Conservation (phyloP, 2,113 vertebrate genomes). For the Tylochromis polylepis region DNA sequence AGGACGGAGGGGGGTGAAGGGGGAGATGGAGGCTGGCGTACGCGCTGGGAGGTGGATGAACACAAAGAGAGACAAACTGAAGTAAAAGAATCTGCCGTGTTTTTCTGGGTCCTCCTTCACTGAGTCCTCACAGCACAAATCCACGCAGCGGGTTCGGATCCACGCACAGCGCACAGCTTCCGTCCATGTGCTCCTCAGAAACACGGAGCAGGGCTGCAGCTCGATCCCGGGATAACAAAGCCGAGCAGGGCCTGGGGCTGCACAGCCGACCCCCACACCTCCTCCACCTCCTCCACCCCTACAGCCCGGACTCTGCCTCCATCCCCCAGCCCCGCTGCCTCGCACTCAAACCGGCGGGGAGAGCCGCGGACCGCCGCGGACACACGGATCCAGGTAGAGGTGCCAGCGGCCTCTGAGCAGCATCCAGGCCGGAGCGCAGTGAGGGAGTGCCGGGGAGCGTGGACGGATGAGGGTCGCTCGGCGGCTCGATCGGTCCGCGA, state of each 20-base stretch:
- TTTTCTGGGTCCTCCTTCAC: neutral
- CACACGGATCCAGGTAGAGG: neutral
- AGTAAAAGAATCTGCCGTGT: neutral
- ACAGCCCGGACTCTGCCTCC: conserved; percentile 47
- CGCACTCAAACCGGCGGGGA: conserved; percentile 6
- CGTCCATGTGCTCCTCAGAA: neutral
- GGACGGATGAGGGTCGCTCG: neutral
- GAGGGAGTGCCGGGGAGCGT: neutral
- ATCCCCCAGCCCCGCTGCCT: conserved; percentile 44
- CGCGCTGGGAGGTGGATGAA: neutral
- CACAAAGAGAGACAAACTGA: neutral
- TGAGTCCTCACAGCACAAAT: neutral
- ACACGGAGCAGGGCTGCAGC: neutral
- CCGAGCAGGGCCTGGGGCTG: conserved; percentile 47
- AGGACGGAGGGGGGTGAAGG: neutral
- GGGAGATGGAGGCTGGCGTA: neutral
- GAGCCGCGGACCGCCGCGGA: neutral
- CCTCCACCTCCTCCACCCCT: conserved; percentile 12
- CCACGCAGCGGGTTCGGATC: neutral
- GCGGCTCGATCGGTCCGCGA: neutral
- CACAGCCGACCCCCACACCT: conserved; percentile 45
- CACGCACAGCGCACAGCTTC: neutral
- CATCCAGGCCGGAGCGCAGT: conserved; percentile 18
- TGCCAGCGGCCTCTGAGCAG: neutral
- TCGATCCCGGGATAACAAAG: conserved; percentile 42